A percentile compares a stretch with the other conserved stretches of the same genome.
phyloP scores from a whole-genome alignment of 2,888 invertebrate genomes.

The Dryadula phaetusa region DNA sequence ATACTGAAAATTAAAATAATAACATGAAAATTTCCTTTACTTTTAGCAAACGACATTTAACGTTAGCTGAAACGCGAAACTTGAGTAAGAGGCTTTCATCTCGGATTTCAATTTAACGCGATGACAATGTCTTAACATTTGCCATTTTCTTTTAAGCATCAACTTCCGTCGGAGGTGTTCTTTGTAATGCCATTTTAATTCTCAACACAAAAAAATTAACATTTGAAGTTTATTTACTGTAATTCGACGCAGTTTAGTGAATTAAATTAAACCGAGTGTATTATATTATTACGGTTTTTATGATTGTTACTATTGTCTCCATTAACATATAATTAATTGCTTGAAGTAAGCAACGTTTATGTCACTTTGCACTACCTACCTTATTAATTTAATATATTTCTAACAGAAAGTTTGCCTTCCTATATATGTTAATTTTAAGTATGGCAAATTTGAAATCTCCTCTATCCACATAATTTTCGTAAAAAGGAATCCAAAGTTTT shows the following conservation, averaged over 20 bases:
- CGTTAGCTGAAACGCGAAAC: slow-evolving; percentile 15
- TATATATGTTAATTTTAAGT: too few relatives aligned
- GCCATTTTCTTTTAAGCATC: slow-evolving; percentile 22
- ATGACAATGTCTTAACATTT: slow-evolving; percentile 27
- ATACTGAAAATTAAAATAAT: not conserved
- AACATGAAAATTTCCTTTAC: not conserved
- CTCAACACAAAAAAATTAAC: not conserved
- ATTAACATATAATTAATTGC: too few relatives aligned
- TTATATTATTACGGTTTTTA: too few relatives aligned
- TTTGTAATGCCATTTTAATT: slow-evolving; percentile 10
- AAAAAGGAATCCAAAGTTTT: too few relatives aligned
- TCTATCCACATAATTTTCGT: too few relatives aligned
- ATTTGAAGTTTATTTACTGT: not conserved
- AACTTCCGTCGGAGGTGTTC: not conserved
- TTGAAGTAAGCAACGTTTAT: too few relatives aligned
- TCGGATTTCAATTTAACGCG: slow-evolving; percentile 31
- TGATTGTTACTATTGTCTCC: too few relatives aligned
- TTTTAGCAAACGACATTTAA: slow-evolving; percentile 13
- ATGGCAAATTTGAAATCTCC: too few relatives aligned
- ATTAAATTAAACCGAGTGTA: too few relatives aligned
- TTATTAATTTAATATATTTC: too few relatives aligned
- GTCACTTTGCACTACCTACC: too few relatives aligned
- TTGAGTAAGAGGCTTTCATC: slow-evolving; percentile 34
- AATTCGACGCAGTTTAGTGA: not conserved
- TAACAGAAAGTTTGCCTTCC: too few relatives aligned